phyloP scores from a whole-genome alignment of 2,113 vertebrate species.

The Marcusenius ussheri region DNA sequence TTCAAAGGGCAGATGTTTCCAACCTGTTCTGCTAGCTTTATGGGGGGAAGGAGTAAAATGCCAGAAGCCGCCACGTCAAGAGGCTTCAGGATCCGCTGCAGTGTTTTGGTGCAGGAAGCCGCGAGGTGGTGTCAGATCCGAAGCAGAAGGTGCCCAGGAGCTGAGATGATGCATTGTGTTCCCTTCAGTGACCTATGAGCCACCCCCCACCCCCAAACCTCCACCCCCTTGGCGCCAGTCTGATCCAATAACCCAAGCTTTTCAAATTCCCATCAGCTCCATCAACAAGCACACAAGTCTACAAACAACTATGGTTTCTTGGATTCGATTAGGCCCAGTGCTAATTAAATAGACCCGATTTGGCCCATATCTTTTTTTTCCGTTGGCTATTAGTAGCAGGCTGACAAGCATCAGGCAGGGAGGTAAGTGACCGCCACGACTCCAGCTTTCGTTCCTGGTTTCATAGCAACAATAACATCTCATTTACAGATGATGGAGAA shows the following conservation, averaged over 20 bases:
- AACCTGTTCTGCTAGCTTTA: background rate
- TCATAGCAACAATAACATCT: background rate
- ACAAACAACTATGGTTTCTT: background rate
- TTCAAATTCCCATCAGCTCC: background rate
- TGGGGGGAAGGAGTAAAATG: background rate
- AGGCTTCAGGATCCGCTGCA: background rate
- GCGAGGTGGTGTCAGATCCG: background rate
- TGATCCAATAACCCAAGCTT: slow-evolving; percentile 12
- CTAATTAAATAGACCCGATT: slow-evolving; percentile 14
- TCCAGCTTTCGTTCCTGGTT: background rate
- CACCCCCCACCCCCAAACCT: background rate
- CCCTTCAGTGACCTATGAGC: background rate
- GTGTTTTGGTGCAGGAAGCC: background rate
- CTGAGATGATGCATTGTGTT: background rate
- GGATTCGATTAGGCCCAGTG: slow-evolving; percentile 13
- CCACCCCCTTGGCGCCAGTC: slow-evolving; percentile 11
- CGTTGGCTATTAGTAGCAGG: background rate
- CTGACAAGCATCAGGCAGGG: background rate
- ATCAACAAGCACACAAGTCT: background rate
- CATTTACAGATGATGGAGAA: background rate
- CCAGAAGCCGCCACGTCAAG: background rate
- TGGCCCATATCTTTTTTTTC: background rate
- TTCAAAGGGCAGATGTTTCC: background rate
- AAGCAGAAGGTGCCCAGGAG: background rate
- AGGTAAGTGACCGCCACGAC: background rate